Evolutionary conservation across 2,888 invertebrate genomes (phyloP).

Genomic region (Calliphora vomitoria): DNA sequence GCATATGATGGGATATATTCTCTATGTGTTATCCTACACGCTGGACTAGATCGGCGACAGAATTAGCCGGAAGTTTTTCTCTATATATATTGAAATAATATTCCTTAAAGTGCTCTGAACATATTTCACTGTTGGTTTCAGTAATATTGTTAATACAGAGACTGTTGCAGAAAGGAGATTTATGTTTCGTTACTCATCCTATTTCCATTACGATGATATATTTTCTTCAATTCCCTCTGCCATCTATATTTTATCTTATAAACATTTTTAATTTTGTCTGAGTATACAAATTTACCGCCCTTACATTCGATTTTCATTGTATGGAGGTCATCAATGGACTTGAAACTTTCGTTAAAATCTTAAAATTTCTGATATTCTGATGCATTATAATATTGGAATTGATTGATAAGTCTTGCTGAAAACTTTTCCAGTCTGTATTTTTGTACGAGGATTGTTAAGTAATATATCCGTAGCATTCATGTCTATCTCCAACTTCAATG

Average conservation of each 20-base stretch:
- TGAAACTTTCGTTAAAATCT: constrained; percentile 8
- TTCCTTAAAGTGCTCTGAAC: background rate
- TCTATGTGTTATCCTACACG: background rate
- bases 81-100: background rate
- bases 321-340: background rate
- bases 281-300: background rate
- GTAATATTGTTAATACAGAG: background rate
- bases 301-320: background rate
- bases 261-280: no score
- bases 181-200: background rate
- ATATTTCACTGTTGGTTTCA: background rate
- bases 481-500: constrained; percentile 24
- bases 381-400: constrained; percentile 12
- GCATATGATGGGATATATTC: background rate
- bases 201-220: constrained; percentile 22
- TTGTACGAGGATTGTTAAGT: constrained; percentile 38
- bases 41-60: background rate
- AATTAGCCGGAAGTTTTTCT: background rate
- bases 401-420: constrained; percentile 39
- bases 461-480: background rate
- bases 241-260: constrained; percentile 9
- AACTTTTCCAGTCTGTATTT: constrained; percentile 9
- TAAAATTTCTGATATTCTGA: background rate
- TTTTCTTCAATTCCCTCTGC: constrained; percentile 5
- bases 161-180: background rate